Base-by-base conservation (phyloP, 2,113 vertebrate species). In the Anseranas semipalmata region DNA sequence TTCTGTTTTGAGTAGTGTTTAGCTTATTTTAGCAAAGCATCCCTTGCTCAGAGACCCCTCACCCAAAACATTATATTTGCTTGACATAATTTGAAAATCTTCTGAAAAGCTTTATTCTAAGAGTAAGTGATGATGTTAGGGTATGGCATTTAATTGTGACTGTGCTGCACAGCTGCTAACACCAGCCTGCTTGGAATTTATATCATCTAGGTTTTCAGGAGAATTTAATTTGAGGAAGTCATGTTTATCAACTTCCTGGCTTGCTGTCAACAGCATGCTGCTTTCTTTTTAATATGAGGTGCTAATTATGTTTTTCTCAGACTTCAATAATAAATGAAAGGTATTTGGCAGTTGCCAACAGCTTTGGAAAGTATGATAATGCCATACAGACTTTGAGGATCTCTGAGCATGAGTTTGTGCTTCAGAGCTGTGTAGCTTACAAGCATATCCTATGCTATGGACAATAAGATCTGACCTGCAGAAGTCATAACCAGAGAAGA, bases 221-320 rank as follows among this genome's bases (percentile, higher is more conserved):
- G 91, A 94, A 96, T 89, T 96, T 71, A 96, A 95, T 98, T 97
- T 80, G 76, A 96, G 91, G 87, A 96, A 94, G 60, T 75, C 93
- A 56, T 96, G 78, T 96, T 97, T 96, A 95, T 97, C 86, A 84
- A 27, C 87, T 97, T 97, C 83, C 65, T 97, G 94, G 87, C 90
- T 95, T 53, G 66, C 65, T 85, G 74, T 96, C 88, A 97, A 87
- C 59, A 89, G 32, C 68, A 78, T 17, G 41, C 65, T 78, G 46
- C 74, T 93, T 91, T 77, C 70, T 93, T 95, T 94, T 92, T 91
- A 91, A 88, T 53, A 65, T 76, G 80, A 96, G 95, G 90, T 95
- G 93, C 85, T 97, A 97, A 97, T 97, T 96, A 95, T 85, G 55
- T 89, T 93, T 96, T 93, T 75, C 72, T 77, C 92, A 76, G 89